Conservation (phyloP, 2,797 vertebrate genomes). For the Eremophila alpestris region DNA sequence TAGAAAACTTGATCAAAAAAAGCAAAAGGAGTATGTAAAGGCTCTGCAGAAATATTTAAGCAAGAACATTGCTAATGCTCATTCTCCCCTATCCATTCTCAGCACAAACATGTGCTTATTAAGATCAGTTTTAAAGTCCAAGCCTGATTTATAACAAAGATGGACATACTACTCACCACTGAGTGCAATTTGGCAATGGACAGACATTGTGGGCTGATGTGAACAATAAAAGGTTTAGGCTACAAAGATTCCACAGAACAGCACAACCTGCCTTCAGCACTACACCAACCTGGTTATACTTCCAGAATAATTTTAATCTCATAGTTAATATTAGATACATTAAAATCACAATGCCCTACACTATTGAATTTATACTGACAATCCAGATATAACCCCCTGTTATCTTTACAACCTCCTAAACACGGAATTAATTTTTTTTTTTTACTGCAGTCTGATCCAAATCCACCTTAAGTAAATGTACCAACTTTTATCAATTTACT, state of each 20-base stretch:
- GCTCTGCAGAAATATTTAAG: not conserved
- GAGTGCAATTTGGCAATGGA: not conserved
- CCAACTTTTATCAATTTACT: not conserved
- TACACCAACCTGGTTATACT: not conserved
- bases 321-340: not conserved
- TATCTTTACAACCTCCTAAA: not conserved
- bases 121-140: not conserved
- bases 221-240: not conserved
- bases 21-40: not conserved
- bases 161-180: not conserved
- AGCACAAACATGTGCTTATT: not conserved
- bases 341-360: not conserved
- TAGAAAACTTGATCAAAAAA: not conserved
- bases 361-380: not conserved
- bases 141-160: not conserved
- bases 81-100: not conserved
- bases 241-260: not conserved
- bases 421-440: not conserved
- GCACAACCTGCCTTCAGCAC: not conserved
- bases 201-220: not conserved
- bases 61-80: not conserved
- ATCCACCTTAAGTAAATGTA: not conserved
- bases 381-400: not conserved
- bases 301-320: not conserved
- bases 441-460: not conserved